Conservation (phyloP, 2,888 invertebrate species). For the Euzophera pinguis region DNA sequence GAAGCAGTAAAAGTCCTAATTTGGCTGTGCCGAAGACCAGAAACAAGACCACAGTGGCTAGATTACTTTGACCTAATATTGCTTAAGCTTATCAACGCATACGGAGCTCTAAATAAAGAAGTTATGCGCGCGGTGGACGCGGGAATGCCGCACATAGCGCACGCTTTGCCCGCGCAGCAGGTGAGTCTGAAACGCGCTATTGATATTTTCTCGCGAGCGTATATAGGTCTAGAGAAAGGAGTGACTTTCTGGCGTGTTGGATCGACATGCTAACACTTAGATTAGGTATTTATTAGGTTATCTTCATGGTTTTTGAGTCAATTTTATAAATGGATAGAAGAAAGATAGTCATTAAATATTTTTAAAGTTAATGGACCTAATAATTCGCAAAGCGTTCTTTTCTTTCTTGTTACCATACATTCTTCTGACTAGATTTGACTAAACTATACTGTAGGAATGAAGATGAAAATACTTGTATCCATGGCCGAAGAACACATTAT, state of each 20-base stretch:
- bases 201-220: background rate
- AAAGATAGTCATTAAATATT: too few species aligned
- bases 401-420: too few species aligned
- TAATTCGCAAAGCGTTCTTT: too few species aligned
- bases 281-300: background rate
- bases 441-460: too few species aligned
- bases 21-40: conserved; percentile 90
- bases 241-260: background rate
- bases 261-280: background rate
- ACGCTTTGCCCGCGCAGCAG: conserved; percentile 89
- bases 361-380: too few species aligned
- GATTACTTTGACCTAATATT: conserved; percentile 95
- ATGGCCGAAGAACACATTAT: too few species aligned
- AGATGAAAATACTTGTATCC: too few species aligned
- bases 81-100: conserved; percentile 92
- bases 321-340: too few species aligned
- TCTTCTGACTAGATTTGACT: too few species aligned
- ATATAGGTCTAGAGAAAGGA: background rate
- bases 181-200: conserved; percentile 26
- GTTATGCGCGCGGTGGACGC: conserved; percentile 92
- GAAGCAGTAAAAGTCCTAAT: conserved; percentile 89
- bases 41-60: conserved; percentile 88
- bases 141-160: conserved; percentile 86
- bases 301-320: too few species aligned
- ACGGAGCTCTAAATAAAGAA: conserved; percentile 85